These are phyloP conservation scores for Cyprinodon diabolis DNA, from an alignment of 2,797 vertebrate species.

Conservation along the genomic window DNA sequence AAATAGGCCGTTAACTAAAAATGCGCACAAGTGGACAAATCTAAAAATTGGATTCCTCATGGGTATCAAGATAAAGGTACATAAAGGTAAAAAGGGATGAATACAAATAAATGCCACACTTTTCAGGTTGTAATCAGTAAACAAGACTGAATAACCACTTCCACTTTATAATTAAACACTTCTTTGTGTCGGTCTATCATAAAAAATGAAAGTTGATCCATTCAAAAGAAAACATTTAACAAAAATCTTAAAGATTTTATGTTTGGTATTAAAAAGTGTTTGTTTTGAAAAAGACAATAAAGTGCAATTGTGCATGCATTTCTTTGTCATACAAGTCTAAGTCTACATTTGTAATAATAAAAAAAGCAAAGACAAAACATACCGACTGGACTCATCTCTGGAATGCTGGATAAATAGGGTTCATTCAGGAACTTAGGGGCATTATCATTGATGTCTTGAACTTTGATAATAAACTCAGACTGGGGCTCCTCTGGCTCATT, in stretches of 20 bases:
- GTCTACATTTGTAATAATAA: too few species aligned
- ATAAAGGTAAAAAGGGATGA: background rate
- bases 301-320: background rate
- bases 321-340: background rate
- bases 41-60: background rate
- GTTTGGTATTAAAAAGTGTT: background rate
- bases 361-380: conserved; percentile 45
- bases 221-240: background rate
- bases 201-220: background rate
- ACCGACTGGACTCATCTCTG: conserved; percentile 94
- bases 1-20: too few species aligned
- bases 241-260: background rate
- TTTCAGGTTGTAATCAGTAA: background rate
- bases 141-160: background rate
- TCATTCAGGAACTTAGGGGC: conserved; percentile 89
- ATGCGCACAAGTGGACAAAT: background rate
- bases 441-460: conserved; percentile 94
- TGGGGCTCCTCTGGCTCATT: conserved; percentile 86
- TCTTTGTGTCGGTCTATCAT: background rate
- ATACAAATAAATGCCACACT: background rate
- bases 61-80: background rate
- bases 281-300: background rate
- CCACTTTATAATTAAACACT: background rate
- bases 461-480: conserved; percentile 92
- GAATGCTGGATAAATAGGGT: conserved; percentile 89